Evolutionary conservation across 2,888 invertebrate species (phyloP).

Genomic region (Belgica antarctica): DNA sequence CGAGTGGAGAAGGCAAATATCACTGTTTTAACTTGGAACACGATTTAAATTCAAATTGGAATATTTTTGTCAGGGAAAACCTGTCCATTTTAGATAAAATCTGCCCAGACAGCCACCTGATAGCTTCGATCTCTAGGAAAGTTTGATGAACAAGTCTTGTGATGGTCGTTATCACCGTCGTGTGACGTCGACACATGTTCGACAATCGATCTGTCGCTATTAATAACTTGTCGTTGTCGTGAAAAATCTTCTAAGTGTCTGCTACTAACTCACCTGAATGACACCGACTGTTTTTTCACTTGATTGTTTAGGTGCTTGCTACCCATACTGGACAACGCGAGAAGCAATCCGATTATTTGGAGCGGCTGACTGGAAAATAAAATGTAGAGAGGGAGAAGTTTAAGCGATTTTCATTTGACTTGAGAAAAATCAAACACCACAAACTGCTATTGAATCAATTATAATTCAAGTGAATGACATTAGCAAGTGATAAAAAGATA

Average conservation of each 20-base stretch:
- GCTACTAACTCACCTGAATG: slow-evolving; percentile 15
- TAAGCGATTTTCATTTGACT: not conserved
- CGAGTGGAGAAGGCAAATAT: too few species aligned
- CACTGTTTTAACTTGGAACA: too few species aligned
- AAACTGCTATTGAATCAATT: not conserved
- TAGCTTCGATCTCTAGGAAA: not conserved
- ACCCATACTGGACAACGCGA: not conserved
- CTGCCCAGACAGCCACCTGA: not conserved
- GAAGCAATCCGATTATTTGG: not conserved
- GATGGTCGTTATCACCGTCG: not conserved
- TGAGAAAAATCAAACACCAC: not conserved
- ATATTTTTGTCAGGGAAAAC: too few species aligned
- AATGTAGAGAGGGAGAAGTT: not conserved
- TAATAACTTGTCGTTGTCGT: not conserved
- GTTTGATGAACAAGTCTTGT: not conserved
- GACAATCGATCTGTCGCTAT: not conserved
- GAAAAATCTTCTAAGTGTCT: not conserved
- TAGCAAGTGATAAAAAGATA: not conserved
- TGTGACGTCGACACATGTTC: not conserved
- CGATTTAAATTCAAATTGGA: too few species aligned
- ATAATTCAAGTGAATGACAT: not conserved
- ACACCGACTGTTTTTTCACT: not conserved
- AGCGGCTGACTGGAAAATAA: not conserved
- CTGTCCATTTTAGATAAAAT: too few species aligned
- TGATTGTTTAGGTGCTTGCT: slow-evolving; percentile 9